Percentiles rank a stretch among this genome's conserved stretches.
Evolutionary conservation across 2,113 vertebrate genomes (phyloP).

Genomic region (Peromyscus maniculatus): DNA sequence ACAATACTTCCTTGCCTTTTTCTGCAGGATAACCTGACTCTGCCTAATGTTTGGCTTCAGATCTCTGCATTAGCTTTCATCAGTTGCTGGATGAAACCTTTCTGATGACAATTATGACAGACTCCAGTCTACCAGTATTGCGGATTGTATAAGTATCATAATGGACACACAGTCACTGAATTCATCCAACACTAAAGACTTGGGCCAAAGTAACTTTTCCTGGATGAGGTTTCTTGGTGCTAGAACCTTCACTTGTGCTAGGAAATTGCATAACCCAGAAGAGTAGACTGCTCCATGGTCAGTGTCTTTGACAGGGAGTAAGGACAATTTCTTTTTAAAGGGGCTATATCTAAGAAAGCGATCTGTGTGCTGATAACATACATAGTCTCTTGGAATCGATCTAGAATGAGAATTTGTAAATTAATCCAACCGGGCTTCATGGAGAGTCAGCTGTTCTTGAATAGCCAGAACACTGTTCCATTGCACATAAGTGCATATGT

Average conservation of each 20-base stretch:
- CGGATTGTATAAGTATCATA: background rate
- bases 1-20: no score
- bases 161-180: fast-evolving
- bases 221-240: fast-evolving
- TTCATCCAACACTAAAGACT: background rate
- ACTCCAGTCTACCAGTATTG: background rate
- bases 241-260: background rate
- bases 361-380: background rate
- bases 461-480: background rate
- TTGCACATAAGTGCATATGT: background rate
- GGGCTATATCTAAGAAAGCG: background rate
- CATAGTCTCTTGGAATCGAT: background rate
- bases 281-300: background rate
- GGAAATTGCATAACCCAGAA: background rate
- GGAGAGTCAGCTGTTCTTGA: fast-evolving
- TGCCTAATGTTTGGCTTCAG: no score
- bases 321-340: background rate
- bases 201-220: background rate
- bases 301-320: background rate
- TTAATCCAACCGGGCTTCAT: background rate
- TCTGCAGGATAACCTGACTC: no score
- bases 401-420: background rate
- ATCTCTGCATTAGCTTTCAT: no score
- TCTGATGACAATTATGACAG: no score
- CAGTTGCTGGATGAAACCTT: no score